Conservation (phyloP, 2,888 invertebrate genomes). For the Himalopsyche kuldschensis region DNA sequence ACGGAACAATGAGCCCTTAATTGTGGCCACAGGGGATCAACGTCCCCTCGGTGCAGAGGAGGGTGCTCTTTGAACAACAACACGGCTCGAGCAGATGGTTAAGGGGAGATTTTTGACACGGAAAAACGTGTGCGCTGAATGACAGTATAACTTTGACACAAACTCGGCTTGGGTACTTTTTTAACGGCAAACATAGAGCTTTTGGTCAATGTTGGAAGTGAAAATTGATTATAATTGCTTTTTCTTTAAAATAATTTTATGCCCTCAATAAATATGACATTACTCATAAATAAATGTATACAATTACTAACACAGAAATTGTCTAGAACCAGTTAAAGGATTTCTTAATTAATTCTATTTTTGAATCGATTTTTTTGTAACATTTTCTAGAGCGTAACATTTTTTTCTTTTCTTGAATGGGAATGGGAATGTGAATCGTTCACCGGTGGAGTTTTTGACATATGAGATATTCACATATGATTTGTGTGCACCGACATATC, state of each 20-base stretch:
- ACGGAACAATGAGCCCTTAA: slow-evolving; percentile 35
- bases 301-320: too few species aligned
- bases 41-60: background rate
- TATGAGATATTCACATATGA: background rate
- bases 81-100: background rate
- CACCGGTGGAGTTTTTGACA: background rate
- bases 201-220: too few species aligned
- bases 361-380: background rate
- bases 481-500: background rate
- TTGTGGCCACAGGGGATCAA: slow-evolving; percentile 33
- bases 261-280: too few species aligned
- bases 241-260: too few species aligned
- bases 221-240: too few species aligned
- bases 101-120: background rate
- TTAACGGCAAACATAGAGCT: too few species aligned
- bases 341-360: background rate
- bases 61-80: background rate
- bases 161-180: too few species aligned
- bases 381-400: background rate
- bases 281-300: too few species aligned
- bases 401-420: background rate
- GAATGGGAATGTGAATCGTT: background rate
- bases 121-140: background rate
- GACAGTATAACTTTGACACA: background rate
- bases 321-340: background rate